phyloP scores from a whole-genome alignment of 2,888 invertebrate genomes.

The Pandemis heparana region DNA sequence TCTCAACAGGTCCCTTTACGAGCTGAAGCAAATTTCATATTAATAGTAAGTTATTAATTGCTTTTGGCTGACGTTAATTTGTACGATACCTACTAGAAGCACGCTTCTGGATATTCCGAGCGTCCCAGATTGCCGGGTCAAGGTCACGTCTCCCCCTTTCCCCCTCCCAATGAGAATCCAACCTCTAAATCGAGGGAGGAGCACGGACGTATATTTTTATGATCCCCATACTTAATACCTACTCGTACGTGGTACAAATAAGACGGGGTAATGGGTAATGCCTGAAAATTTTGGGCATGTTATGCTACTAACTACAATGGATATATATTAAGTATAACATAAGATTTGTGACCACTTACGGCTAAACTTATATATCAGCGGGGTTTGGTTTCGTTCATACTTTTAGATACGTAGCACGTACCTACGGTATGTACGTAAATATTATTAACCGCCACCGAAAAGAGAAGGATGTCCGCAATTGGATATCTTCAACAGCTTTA shows the following conservation, averaged over 20 bases:
- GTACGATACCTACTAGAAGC: conserved; percentile 34
- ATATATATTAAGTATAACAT: neutral
- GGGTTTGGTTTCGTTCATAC: neutral
- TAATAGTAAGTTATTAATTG: conserved; percentile 13
- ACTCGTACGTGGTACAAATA: conserved; percentile 28
- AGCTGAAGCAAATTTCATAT: conserved; percentile 1
- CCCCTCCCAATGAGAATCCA: conserved; percentile 40
- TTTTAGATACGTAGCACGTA: no score
- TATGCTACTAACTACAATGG: neutral
- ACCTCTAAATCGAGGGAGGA: conserved; percentile 54
- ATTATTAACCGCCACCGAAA: no score
- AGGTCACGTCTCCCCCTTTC: conserved; percentile 46
- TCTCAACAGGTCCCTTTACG: neutral
- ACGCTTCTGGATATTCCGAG: conserved; percentile 32
- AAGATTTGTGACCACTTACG: neutral
- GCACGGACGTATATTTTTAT: conserved; percentile 51
- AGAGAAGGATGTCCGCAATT: no score
- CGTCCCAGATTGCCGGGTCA: conserved; percentile 51
- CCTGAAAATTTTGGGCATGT: conserved; percentile 1
- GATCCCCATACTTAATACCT: conserved; percentile 41
- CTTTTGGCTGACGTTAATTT: conserved; percentile 24
- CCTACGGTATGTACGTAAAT: no score
- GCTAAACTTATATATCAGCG: neutral
- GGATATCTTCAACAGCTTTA: no score
- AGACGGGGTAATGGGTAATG: conserved; percentile 8